Conservation (phyloP, 1,140 invertebrate genomes). For the Dendrolimus kikuchii region DNA sequence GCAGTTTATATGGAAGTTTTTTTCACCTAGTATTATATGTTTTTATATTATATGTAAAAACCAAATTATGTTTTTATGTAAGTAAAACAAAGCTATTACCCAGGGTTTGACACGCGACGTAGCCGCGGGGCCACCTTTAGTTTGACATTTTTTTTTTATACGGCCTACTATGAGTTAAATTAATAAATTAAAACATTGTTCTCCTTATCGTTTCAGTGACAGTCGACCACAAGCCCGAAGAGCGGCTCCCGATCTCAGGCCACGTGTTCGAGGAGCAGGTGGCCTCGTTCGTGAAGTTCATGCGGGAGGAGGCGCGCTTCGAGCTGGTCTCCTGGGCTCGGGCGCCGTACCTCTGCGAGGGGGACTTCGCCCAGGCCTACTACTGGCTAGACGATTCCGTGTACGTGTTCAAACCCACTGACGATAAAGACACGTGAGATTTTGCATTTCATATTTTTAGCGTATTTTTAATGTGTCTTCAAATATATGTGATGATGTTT, state of each 20-base stretch:
- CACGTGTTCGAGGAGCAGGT: slow-evolving; percentile 86
- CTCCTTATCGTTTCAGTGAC: slow-evolving; percentile 58
- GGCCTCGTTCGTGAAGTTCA: slow-evolving; percentile 77
- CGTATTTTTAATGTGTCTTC: no score
- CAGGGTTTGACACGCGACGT: no score
- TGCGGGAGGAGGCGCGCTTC: slow-evolving; percentile 82
- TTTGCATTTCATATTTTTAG: neutral
- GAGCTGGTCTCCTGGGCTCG: slow-evolving; percentile 84
- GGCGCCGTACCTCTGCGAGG: slow-evolving; percentile 95
- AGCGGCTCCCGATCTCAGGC: slow-evolving; percentile 80
- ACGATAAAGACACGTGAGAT: neutral
- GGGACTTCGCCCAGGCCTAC: slow-evolving; percentile 91
- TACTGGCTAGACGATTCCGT: slow-evolving; percentile 93
- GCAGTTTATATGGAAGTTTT: no score
- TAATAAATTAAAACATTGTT: no score
- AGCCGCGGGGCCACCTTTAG: no score
- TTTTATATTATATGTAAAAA: no score
- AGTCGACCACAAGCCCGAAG: slow-evolving; percentile 80
- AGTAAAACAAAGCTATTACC: no score
- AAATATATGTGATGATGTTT: no score
- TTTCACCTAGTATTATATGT: no score
- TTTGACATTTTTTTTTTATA: no score
- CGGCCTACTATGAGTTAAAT: no score
- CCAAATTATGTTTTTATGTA: no score
- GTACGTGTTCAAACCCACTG: slow-evolving; percentile 76